Percentiles rank a stretch among this genome's conserved stretches.
These are phyloP conservation scores for Crenuchus spilurus DNA, from an alignment of 2,797 vertebrate genomes.

Conservation along the genomic window DNA sequence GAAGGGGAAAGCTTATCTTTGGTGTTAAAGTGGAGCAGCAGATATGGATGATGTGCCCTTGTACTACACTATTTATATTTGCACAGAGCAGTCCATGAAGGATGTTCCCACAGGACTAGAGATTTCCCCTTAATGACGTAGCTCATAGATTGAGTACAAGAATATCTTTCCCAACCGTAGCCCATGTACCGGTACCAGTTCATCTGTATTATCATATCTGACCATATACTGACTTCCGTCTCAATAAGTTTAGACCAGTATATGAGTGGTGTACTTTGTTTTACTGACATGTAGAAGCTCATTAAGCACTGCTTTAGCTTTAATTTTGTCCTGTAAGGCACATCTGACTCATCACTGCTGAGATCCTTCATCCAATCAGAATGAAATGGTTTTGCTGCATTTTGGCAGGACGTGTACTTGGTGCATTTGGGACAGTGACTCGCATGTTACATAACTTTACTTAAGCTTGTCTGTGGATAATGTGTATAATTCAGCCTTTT, in stretches of 20 bases:
- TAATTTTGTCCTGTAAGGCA: no score
- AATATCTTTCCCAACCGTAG: neutral
- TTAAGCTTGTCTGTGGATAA: slow-evolving; percentile 30
- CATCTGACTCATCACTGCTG: slow-evolving; percentile 47
- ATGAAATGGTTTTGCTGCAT: neutral
- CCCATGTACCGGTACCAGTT: neutral
- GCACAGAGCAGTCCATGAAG: slow-evolving; percentile 1
- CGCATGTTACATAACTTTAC: slow-evolving; percentile 4
- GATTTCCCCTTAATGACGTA: slow-evolving; percentile 14
- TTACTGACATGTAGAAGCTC: no score
- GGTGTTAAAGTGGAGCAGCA: slow-evolving; percentile 39
- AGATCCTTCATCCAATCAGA: slow-evolving; percentile 20
- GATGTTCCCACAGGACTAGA: neutral
- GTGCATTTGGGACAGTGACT: neutral
- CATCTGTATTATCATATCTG: neutral
- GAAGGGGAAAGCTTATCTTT: slow-evolving; percentile 23
- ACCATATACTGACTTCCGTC: no score
- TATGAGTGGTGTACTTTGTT: neutral
- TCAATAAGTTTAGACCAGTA: no score
- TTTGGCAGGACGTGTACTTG: slow-evolving; percentile 3
- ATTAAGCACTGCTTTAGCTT: no score
- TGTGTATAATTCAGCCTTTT: neutral
- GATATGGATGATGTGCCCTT: slow-evolving; percentile 23
- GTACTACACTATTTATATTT: slow-evolving; percentile 25
- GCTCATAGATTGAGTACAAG: neutral